Conservation (phyloP, 1,140 invertebrate species). For the Latrodectus geometricus region DNA sequence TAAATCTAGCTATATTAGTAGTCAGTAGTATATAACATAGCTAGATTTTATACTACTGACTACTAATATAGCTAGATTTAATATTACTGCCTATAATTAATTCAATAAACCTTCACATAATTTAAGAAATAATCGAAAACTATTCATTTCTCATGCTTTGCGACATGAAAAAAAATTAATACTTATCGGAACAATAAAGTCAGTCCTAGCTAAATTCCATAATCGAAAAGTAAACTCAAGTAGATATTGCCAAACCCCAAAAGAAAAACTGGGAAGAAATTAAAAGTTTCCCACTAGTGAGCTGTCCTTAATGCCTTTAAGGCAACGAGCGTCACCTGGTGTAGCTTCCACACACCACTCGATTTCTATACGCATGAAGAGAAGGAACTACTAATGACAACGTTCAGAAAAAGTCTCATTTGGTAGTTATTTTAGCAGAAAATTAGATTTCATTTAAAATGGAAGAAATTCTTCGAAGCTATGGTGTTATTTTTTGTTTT, state of each 20-base stretch:
- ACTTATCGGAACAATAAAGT: conserved; percentile 1
- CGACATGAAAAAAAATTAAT: no score
- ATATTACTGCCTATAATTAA: no score
- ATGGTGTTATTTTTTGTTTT: conserved; percentile 28
- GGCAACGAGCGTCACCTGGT: conserved; percentile 46
- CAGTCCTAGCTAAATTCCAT: background rate
- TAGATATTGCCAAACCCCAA: conserved; percentile 32
- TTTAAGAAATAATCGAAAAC: no score
- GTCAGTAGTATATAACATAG: no score
- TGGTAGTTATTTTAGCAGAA: conserved; percentile 59
- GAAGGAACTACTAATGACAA: conserved; percentile 35
- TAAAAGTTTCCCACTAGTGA: conserved; percentile 20
- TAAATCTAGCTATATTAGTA: no score
- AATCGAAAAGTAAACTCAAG: conserved; percentile 44
- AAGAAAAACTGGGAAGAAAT: conserved; percentile 13
- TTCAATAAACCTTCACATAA: no score
- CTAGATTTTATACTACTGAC: no score
- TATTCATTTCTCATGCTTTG: no score
- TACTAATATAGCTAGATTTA: no score
- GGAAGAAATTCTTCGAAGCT: conserved; percentile 29
- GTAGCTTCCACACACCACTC: conserved; percentile 29
- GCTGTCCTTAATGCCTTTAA: conserved; percentile 28
- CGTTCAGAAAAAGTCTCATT: conserved; percentile 55
- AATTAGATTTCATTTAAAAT: conserved; percentile 58
- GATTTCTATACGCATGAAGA: conserved; percentile 38